Evolutionary conservation across 1,140 invertebrate genomes (phyloP).

Genomic region (Drosophila hydei): DNA sequence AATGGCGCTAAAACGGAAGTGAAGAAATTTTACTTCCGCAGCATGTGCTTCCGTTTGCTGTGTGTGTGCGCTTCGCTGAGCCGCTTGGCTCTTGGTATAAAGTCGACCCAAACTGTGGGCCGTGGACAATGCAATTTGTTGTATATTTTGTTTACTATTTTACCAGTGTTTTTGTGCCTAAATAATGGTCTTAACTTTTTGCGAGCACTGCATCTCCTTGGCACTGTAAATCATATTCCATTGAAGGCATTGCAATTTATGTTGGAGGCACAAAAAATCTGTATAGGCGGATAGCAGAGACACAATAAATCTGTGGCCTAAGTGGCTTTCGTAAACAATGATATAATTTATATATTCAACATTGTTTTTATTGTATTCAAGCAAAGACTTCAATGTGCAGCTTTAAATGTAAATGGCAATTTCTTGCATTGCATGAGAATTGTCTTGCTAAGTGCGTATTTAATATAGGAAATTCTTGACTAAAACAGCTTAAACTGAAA

Average conservation of each 20-base stretch:
- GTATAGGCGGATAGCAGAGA: not conserved
- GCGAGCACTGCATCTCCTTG: conserved; percentile 26
- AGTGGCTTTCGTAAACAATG: conserved; percentile 7
- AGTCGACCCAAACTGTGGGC: too few relatives aligned
- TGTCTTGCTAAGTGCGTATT: not conserved
- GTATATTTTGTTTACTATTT: conserved; percentile 42
- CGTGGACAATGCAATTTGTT: conserved; percentile 45
- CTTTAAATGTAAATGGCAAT: not conserved
- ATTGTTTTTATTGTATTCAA: not conserved
- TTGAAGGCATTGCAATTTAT: conserved; percentile 36
- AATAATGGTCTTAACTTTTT: conserved; percentile 56
- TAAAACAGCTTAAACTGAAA: too few relatives aligned
- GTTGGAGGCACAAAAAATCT: conserved; percentile 6
- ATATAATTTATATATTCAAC: not conserved
- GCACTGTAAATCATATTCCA: conserved; percentile 48
- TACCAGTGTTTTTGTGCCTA: conserved; percentile 24
- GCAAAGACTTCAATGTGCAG: too few relatives aligned
- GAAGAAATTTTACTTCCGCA: conserved; percentile 65
- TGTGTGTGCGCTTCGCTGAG: conserved; percentile 56
- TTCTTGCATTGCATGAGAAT: not conserved
- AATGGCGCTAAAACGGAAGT: conserved; percentile 56
- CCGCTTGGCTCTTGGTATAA: conserved; percentile 21
- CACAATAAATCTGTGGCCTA: conserved; percentile 45
- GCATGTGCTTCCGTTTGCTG: conserved; percentile 63
- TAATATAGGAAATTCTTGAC: not conserved